Base-by-base conservation (phyloP, 2,888 invertebrate species). In the Gastracanthus pulcherrimus region DNA sequence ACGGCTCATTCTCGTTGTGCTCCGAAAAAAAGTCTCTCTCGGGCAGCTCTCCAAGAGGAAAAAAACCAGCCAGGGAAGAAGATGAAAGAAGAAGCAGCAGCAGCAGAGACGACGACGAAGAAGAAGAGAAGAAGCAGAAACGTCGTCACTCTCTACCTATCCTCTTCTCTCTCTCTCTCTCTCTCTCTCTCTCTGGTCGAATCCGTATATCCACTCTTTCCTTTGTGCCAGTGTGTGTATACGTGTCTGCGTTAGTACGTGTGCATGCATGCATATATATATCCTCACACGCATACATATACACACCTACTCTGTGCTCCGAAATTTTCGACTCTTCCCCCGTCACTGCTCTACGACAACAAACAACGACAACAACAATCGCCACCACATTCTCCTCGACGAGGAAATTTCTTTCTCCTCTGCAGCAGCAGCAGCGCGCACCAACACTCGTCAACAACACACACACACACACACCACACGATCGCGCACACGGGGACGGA, bases 1-100 rank as follows among this genome's bases (percentile, higher is more conserved):
- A 60, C 60, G 38, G 62, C 51, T 77, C 70, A 69, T 70, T 38
- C 62, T 77, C 51, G 60, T 23, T 48, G 2, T 19, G 31, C 71
- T 64, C 51, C 38, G 70, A 74, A 76, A 80, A 76, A 75, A 81
- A 67, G 41, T 26, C 45, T 41, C 19, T 23, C 71, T 16, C 72
- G 67, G 76, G 80, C 76, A 81, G 45, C 71, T 76, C 41, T 76
- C 80, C 80, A 81, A 81, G 76, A 29, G 51, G 75, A 36, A 76
- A 76, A 81, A 81, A 76, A 76, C 76, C 36, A 81, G 74, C 67
- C 60, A 16, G 26, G 45, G 31, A n/a, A 29, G 31, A 69, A 31
- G n/a, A 19, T 5, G 26, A 45, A 23, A n/a, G 13, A 31, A 11
- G 9, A 16, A 3, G 41, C 2, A 16, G 16, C 6, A 41, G 13